phyloP scores from a whole-genome alignment of 2,797 vertebrate species.

The Typhlichthys subterraneus region DNA sequence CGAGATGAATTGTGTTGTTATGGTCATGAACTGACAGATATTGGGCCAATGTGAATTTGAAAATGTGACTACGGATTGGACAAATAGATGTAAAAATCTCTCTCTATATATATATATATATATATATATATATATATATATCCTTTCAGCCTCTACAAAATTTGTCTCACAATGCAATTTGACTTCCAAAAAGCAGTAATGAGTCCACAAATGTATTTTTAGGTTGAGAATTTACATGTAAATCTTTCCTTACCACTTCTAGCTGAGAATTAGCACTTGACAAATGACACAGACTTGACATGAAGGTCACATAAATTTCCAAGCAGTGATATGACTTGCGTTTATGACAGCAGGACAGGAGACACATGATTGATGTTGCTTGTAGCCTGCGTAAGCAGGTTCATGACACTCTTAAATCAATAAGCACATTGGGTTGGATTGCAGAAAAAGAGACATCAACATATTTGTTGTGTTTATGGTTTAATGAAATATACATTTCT shows the following conservation, averaged over 20 bases:
- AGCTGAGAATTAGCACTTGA: slow-evolving; percentile 17
- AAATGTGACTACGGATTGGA: too few relatives aligned
- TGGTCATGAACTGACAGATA: too few relatives aligned
- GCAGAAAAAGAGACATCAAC: slow-evolving; percentile 10
- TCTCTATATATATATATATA: too few relatives aligned
- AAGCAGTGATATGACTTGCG: slow-evolving; percentile 21
- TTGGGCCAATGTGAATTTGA: too few relatives aligned
- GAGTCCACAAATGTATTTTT: too few relatives aligned
- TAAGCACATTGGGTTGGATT: slow-evolving; percentile 19
- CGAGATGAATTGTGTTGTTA: too few relatives aligned
- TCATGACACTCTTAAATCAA: slow-evolving; percentile 31
- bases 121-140: too few relatives aligned
- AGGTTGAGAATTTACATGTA: not conserved
- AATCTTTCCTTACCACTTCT: slow-evolving; percentile 25
- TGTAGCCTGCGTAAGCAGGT: slow-evolving; percentile 5
- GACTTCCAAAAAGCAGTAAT: too few relatives aligned
- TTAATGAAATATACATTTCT: too few relatives aligned
- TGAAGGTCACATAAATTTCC: slow-evolving; percentile 47
- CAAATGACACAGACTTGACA: slow-evolving; percentile 48
- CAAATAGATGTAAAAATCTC: too few relatives aligned
- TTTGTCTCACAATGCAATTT: too few relatives aligned
- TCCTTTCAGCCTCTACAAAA: too few relatives aligned
- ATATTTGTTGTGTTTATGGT: not conserved
- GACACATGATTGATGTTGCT: slow-evolving; percentile 36
- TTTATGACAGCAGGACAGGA: slow-evolving; percentile 40